Evolutionary conservation across 2,113 vertebrate genomes (phyloP).

Genomic region (Microcebus ravelobensis): DNA sequence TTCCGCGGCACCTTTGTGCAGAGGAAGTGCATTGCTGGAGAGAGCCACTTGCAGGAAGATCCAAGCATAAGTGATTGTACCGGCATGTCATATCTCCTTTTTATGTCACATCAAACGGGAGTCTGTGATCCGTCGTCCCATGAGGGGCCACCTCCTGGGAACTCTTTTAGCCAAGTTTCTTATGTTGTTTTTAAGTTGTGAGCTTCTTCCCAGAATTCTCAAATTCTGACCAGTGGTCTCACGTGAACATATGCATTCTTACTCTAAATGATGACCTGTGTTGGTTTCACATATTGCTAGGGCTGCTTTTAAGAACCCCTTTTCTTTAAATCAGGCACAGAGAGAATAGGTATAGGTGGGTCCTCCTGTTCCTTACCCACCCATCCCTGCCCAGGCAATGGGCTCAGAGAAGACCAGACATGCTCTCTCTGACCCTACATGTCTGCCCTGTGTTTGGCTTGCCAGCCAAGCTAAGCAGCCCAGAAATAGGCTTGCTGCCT

Average conservation of each 20-base stretch:
- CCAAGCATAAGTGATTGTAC: background rate
- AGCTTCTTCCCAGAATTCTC: background rate
- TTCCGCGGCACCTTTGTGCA: background rate
- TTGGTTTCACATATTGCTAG: background rate
- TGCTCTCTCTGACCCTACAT: background rate
- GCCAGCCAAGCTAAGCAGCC: background rate
- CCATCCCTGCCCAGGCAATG: background rate
- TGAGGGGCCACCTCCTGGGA: background rate
- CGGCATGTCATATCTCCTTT: background rate
- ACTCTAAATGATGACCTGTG: background rate
- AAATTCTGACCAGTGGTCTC: background rate
- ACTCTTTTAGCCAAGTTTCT: background rate
- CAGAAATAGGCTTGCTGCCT: background rate
- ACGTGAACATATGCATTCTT: background rate
- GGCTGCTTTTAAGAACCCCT: background rate
- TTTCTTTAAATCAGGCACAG: background rate
- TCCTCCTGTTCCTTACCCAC: no score
- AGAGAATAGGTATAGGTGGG: background rate
- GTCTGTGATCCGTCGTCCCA: background rate
- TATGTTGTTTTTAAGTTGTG: background rate
- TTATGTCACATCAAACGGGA: fast-evolving
- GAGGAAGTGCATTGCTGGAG: background rate
- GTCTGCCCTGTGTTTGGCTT: background rate
- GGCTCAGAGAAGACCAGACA: background rate
- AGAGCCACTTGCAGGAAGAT: background rate